Percentiles rank a stretch among this genome's conserved stretches.
These are phyloP conservation scores for Petromus typicus DNA, from an alignment of 2,113 vertebrate genomes.

Conservation along the genomic window DNA sequence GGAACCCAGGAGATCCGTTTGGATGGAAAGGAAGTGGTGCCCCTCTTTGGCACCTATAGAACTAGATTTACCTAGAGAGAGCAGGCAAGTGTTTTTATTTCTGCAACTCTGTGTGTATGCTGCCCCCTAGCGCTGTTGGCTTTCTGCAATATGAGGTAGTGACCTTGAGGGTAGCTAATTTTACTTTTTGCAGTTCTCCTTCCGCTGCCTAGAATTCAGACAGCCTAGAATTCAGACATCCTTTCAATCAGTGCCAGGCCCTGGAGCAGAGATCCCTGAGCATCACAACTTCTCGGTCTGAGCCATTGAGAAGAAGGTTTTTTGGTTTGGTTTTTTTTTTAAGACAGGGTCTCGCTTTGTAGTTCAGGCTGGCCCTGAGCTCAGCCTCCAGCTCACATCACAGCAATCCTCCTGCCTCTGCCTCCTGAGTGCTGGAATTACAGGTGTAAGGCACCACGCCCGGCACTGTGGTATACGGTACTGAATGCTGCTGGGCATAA, in stretches of 20 bases:
- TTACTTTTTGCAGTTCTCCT: not conserved
- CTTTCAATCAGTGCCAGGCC: not conserved
- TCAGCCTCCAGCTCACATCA: too few species aligned
- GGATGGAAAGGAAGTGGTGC: not conserved
- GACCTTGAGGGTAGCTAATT: constrained; percentile 49
- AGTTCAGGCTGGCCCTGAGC: too few species aligned
- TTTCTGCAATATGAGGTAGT: constrained; percentile 50
- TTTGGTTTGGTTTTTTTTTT: too few species aligned
- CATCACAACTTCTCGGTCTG: not conserved
- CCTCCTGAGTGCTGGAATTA: too few species aligned
- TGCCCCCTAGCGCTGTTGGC: constrained; percentile 72
- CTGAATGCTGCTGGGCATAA: too few species aligned
- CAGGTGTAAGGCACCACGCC: too few species aligned
- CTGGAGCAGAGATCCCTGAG: not conserved
- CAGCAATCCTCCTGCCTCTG: too few species aligned
- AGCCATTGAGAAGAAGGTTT: not conserved
- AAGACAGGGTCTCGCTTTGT: too few species aligned
- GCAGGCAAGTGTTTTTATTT: not conserved
- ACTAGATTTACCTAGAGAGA: constrained; percentile 20
- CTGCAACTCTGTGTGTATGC: constrained; percentile 43
- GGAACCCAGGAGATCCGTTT: not conserved
- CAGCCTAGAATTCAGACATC: not conserved
- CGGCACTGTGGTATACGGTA: too few species aligned
- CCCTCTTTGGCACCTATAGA: not conserved
- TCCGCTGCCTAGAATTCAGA: not conserved